These are phyloP conservation scores for Ceryle rudis DNA, from an alignment of 2,797 vertebrate species.

Conservation along the genomic window DNA sequence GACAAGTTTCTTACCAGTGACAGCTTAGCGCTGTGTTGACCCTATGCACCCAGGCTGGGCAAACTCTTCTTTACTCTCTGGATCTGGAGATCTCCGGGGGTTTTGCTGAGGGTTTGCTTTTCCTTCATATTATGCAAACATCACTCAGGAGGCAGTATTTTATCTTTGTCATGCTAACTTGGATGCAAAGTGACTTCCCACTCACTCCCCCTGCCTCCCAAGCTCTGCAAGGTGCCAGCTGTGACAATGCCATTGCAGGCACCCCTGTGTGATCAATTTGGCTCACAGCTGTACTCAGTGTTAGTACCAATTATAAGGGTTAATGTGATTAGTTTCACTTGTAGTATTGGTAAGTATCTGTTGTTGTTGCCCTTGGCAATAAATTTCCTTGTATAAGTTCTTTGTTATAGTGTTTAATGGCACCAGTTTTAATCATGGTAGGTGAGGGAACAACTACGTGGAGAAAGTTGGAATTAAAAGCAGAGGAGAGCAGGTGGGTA, in stretches of 20 bases:
- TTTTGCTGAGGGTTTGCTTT: neutral
- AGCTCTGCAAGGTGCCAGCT: neutral
- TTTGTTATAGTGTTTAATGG: neutral
- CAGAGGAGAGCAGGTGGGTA: neutral
- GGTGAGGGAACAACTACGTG: neutral
- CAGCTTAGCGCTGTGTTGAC: neutral
- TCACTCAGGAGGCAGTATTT: neutral
- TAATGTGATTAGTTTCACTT: constrained; percentile 58
- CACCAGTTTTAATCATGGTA: neutral
- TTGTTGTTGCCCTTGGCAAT: constrained; percentile 27
- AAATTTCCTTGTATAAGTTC: neutral
- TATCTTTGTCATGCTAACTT: neutral
- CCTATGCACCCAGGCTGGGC: neutral
- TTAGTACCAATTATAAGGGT: constrained; percentile 50
- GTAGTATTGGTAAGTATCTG: neutral
- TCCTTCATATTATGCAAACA: neutral
- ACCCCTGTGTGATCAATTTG: constrained; percentile 52
- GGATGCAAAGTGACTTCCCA: constrained; percentile 8
- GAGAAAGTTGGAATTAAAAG: neutral
- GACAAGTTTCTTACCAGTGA: neutral
- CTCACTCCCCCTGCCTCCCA: accelerated
- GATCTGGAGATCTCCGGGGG: neutral
- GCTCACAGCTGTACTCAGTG: constrained; percentile 41
- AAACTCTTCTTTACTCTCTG: neutral
- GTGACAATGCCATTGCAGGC: neutral